Evolutionary conservation across 2,113 vertebrate genomes (phyloP), one percentile per base, ranked within the genome.

Genomic region (Lonchura striata): DNA sequence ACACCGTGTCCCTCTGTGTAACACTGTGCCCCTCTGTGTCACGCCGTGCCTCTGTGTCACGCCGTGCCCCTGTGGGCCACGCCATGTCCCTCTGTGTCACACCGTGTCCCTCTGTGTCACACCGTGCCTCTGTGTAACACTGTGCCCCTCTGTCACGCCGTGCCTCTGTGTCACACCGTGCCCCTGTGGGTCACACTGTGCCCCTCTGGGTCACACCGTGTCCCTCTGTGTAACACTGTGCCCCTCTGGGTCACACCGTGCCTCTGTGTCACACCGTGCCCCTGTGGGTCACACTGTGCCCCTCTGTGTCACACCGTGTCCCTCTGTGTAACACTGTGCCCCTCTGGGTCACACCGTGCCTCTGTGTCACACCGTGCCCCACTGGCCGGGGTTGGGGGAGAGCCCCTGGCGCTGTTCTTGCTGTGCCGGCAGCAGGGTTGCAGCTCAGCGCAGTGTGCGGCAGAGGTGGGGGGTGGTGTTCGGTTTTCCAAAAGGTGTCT

Each of bases 381-480:
- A 3, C 25, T 2, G 28, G 44, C 16, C 5, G 2, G 11, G 9
- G 2, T 3, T 1, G 1, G 24, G 5, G 9, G 8, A 18, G 42
- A 52, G 21, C 13, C 19, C 13, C 7, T 21, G 57, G 19, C 3
- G 17, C 44, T 28, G 7, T 49, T 13, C 23, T 2, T 11, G 4
- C 2, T 33, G 52, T 72, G 52, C 21, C 4, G 6, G 28, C 5
- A 8, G 12, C 18, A 14, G 12, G 14, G 18, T 19, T n/a, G 14
- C 21, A 11, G 61, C 50, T 65, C 59, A 81, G 52, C 10, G 8
- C 31, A 28, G 10, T 13, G 68, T 37, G 33, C 10, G 1, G 22
- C 9, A 2, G 33, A 37, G 8, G 11, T 7, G 5, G 8, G 5
- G 1, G 4, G 6, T 30, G 42, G 30, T 13, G 7, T 3, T n/a